Conservation (phyloP, 2,888 invertebrate species). For the Seira musarum region DNA sequence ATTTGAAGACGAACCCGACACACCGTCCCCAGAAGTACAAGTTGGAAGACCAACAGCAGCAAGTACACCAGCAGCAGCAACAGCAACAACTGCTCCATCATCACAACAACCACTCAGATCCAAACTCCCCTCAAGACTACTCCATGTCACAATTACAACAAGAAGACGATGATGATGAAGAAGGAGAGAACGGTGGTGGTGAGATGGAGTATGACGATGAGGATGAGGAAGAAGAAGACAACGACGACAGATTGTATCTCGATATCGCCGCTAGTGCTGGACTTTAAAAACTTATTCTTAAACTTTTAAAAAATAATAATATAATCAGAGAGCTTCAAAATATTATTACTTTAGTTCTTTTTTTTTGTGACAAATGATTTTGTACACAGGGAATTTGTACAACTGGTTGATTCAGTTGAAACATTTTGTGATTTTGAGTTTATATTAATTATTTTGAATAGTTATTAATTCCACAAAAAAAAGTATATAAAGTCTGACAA, state of each 20-base stretch:
- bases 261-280: conserved; percentile 32
- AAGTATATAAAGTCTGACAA: no score
- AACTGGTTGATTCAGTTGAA: conserved; percentile 25
- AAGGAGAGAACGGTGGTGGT: not conserved
- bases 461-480: not conserved
- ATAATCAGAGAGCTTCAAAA: not conserved
- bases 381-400: no score
- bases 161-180: not conserved
- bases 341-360: not conserved
- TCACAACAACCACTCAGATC: conserved; percentile 1
- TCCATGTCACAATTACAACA: not conserved
- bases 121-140: conserved; percentile 24
- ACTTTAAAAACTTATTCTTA: not conserved
- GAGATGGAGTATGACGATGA: not conserved
- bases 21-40: conserved; percentile 56
- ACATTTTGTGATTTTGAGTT: conserved; percentile 16
- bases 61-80: conserved; percentile 10
- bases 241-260: conserved; percentile 2
- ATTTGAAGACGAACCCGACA: conserved; percentile 56
- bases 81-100: not conserved
- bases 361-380: not conserved
- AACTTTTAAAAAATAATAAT: not conserved
- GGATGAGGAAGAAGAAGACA: not conserved
- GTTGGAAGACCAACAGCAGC: conserved; percentile 40
- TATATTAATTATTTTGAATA: not conserved